A percentile compares a stretch with the other conserved stretches of the same genome.
These are phyloP conservation scores for Gymnoscopelus microlampas DNA, from an alignment of 2,797 vertebrate species.

Conservation along the genomic window DNA sequence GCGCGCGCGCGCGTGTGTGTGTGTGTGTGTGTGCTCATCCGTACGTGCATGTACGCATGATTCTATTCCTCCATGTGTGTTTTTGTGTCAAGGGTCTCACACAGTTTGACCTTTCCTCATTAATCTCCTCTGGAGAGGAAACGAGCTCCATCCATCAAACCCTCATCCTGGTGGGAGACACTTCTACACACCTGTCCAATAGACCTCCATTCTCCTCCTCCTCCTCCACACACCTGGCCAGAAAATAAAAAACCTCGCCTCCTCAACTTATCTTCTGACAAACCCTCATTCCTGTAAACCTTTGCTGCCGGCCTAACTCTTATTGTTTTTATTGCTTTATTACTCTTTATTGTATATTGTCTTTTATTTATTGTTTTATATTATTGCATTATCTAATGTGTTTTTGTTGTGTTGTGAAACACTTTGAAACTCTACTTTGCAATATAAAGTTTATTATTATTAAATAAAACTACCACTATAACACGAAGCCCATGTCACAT, in stretches of 20 bases:
- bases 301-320: background rate
- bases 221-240: slow-evolving; percentile 28
- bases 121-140: slow-evolving; percentile 73
- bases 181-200: slow-evolving; percentile 35
- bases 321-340: background rate
- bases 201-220: slow-evolving; percentile 20
- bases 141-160: slow-evolving; percentile 69
- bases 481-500: no score
- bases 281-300: background rate
- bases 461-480: no score
- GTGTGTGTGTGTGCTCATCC: background rate
- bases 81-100: slow-evolving; percentile 20
- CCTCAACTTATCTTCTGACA: slow-evolving; percentile 4
- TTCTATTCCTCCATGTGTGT: background rate
- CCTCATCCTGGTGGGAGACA: slow-evolving; percentile 51
- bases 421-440: no score
- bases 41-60: no score
- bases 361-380: no score
- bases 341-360: no score
- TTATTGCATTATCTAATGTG: no score
- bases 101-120: slow-evolving; percentile 60
- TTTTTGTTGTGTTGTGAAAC: no score
- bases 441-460: no score
- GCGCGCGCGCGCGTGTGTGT: background rate
- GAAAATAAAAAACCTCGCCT: background rate